phyloP scores from a whole-genome alignment of 2,797 vertebrate species.

The Craterocephalus amniculus region DNA sequence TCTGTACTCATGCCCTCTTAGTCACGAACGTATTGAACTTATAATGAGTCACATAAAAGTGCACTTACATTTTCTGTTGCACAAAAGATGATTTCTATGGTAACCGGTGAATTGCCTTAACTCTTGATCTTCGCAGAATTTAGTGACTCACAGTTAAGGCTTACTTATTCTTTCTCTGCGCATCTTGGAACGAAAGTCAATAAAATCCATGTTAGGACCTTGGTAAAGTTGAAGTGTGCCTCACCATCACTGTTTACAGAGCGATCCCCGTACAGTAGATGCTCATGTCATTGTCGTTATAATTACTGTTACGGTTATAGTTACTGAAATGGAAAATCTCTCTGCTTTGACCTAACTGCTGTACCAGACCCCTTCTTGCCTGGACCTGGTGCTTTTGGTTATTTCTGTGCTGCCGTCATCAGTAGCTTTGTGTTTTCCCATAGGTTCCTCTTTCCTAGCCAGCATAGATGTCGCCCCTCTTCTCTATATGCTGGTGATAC shows the following conservation, averaged over 20 bases:
- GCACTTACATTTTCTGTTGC: background rate
- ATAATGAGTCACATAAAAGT: background rate
- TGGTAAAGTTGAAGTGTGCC: background rate
- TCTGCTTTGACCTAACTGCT: background rate
- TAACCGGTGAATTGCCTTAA: background rate
- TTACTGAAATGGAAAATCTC: background rate
- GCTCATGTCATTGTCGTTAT: background rate
- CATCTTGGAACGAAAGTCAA: background rate
- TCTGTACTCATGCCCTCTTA: background rate
- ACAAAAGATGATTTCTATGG: background rate
- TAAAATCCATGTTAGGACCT: background rate
- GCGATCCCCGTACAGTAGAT: background rate
- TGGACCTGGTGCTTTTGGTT: background rate
- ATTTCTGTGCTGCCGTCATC: background rate
- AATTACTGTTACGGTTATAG: background rate
- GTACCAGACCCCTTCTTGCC: background rate
- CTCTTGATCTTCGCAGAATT: background rate
- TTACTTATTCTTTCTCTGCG: background rate
- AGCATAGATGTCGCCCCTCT: background rate
- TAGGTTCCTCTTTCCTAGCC: background rate
- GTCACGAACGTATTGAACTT: background rate
- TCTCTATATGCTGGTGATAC: background rate
- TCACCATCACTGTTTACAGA: background rate
- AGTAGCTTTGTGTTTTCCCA: background rate
- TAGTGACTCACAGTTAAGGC: background rate